These are phyloP conservation scores for Melangyna quadrimaculata DNA, from an alignment of 2,888 invertebrate species.

Conservation along the genomic window DNA sequence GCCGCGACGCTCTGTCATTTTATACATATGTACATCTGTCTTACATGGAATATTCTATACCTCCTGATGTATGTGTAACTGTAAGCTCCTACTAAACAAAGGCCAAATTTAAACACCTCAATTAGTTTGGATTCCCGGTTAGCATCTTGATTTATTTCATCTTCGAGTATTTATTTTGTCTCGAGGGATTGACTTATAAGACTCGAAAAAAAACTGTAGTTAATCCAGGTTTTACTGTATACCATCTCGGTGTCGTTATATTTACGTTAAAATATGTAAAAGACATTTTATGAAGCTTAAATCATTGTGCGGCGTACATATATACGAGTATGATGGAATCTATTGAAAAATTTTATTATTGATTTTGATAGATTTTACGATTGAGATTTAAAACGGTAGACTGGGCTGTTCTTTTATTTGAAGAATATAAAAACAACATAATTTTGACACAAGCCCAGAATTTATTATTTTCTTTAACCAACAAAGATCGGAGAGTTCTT, in stretches of 20 bases:
- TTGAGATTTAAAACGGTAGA: neutral
- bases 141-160: slow-evolving; percentile 16
- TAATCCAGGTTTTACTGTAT: neutral
- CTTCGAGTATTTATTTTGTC: neutral
- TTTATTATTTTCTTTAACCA: neutral
- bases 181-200: neutral
- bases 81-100: neutral
- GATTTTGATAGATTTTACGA: neutral
- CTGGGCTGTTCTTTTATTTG: neutral
- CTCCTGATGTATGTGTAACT: neutral
- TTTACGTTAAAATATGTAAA: slow-evolving; percentile 6
- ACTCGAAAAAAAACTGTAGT: neutral
- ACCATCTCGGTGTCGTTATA: slow-evolving; percentile 2
- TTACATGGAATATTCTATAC: neutral
- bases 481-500: neutral
- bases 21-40: neutral
- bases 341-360: slow-evolving; percentile 6
- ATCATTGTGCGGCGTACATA: neutral
- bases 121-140: slow-evolving; percentile 3
- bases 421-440: neutral
- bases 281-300: neutral
- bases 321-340: neutral
- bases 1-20: neutral
- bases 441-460: neutral
- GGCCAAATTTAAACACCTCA: slow-evolving; percentile 4